phyloP scores from a whole-genome alignment of 92 coral and sea anemone genomes.

The Palythoa caribaeorum region DNA sequence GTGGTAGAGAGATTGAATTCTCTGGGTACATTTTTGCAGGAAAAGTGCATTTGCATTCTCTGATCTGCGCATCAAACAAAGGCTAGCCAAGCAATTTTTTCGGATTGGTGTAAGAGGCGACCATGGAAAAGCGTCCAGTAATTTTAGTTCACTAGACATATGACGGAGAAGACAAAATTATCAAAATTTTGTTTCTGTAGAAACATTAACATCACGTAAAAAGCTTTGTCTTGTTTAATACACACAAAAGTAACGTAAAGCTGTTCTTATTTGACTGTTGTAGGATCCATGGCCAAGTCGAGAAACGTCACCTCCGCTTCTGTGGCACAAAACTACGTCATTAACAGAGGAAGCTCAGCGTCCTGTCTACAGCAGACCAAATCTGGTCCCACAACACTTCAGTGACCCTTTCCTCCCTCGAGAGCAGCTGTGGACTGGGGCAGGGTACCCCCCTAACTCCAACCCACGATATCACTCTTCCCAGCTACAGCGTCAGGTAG shows the following conservation, averaged over 20 bases:
- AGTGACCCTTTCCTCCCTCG: constrained; percentile 89
- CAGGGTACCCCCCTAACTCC: constrained; percentile 77
- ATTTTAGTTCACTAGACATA: too few species aligned
- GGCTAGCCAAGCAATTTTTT: too few species aligned
- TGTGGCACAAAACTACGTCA: constrained; percentile 83
- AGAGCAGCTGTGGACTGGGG: constrained; percentile 82
- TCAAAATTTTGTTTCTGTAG: background rate
- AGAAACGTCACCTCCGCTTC: constrained; percentile 81
- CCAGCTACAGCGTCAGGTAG: constrained; percentile 87
- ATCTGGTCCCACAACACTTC: constrained; percentile 82
- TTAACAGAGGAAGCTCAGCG: constrained; percentile 78
- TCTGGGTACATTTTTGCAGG: too few species aligned
- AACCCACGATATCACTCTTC: constrained; percentile 74
- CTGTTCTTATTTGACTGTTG: background rate
- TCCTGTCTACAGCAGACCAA: constrained; percentile 68
- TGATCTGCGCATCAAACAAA: too few species aligned
- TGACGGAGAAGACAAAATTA: too few species aligned
- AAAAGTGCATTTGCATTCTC: too few species aligned
- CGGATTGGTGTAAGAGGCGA: too few species aligned
- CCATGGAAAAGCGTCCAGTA: too few species aligned
- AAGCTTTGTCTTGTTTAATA: too few species aligned
- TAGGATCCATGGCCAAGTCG: constrained; percentile 88
- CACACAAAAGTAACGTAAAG: background rate
- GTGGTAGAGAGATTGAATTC: too few species aligned
- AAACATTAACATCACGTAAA: background rate